A percentile compares a stretch with the other conserved stretches of the same genome.
Conservation (phyloP, 1,140 invertebrate genomes). For the Drosophila lini region DNA sequence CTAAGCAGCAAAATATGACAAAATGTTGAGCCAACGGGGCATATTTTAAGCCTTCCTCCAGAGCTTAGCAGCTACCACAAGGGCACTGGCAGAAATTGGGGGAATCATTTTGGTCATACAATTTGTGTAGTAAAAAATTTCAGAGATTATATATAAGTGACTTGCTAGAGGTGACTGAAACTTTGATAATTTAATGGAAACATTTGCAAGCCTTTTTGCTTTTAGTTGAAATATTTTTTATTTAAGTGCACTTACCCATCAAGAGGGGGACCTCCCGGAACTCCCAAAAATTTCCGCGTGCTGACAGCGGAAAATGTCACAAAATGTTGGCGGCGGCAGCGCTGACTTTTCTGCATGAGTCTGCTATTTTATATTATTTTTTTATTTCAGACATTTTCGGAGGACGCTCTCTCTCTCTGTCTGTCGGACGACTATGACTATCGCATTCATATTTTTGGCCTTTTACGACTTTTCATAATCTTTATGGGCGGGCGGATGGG, state of each 20-base stretch:
- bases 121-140: no score
- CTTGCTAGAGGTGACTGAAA: no score
- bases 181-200: no score
- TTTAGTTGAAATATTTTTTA: not conserved
- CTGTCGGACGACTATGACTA: slow-evolving; percentile 52
- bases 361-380: slow-evolving; percentile 60
- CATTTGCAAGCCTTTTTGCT: no score
- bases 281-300: slow-evolving; percentile 21
- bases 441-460: slow-evolving; percentile 67
- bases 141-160: not conserved
- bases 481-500: slow-evolving; percentile 45
- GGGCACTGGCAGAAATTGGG: slow-evolving; percentile 10
- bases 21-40: slow-evolving; percentile 63
- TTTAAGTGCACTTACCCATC: slow-evolving; percentile 19
- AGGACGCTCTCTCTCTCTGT: not conserved
- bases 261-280: not conserved
- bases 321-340: slow-evolving; percentile 43
- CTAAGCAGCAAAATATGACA: slow-evolving; percentile 70
- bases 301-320: slow-evolving; percentile 63
- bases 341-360: slow-evolving; percentile 66
- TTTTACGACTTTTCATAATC: slow-evolving; percentile 77
- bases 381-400: slow-evolving; percentile 41
- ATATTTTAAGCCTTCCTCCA: slow-evolving; percentile 58
- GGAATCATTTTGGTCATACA: not conserved
- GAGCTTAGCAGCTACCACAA: slow-evolving; percentile 28